Evolutionary conservation across 2,888 invertebrate genomes (phyloP), one percentile per base, ranked within the genome.

Genomic region (Drosophila stalkeri): DNA sequence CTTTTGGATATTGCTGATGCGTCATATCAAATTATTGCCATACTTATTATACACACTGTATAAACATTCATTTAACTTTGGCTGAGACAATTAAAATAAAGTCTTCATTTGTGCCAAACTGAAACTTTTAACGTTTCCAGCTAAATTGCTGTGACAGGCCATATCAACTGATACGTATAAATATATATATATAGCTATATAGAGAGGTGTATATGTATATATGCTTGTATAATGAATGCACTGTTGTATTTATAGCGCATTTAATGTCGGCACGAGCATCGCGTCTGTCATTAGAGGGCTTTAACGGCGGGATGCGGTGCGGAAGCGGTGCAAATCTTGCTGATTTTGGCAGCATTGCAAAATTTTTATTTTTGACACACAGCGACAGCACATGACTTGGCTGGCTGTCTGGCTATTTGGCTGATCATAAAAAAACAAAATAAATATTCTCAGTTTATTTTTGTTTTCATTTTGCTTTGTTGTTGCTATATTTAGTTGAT

Each of bases 321-420:
- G 31, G 5, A 18, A 2, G 16, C n/a, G 57, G 51, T 23, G 56
- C 31, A 44, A 60, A 68, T 77, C 49, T 65, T 63, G 55, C 63
- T 64, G 71, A 64, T 76, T 77, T 78, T 79, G 80, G 79, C 79
- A 79, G 54, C 69, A 56, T 74, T 79, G 80, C 80, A 73, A 76
- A 78, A 67, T 35, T 62, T 63, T 52, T 78, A 75, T 81, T 79
- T 81, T 76, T 78, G 81, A 78, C 71, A 72, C 63, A 51, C 33
- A 41, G 62, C 60, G 57, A 67, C 61, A 54, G 65, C 81, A 81
- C 81, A 78, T 81, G 81, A 81, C 81, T 77, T 37, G 39, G 64
- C 52, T 44, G 4, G 9, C 16, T 14, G 33, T 37, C 37, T 56
- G 64, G 23, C 59, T 46, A 49, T n/a, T 11, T n/a, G 37, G 44